Evolutionary conservation across 2,113 vertebrate genomes (phyloP).

Genomic region (Peromyscus leucopus): DNA sequence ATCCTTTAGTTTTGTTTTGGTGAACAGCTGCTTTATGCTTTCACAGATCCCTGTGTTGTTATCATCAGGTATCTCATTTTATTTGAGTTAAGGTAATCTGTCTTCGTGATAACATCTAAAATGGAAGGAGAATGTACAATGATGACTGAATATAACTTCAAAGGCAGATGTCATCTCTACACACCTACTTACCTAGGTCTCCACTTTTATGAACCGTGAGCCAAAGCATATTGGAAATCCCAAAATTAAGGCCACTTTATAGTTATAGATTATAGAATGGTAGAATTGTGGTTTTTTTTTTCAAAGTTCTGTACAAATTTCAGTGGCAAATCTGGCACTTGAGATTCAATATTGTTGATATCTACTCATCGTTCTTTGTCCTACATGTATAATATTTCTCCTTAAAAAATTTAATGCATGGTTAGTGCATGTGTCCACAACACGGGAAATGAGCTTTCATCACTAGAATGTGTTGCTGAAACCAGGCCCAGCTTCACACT

Average conservation of each 20-base stretch:
- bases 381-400: neutral
- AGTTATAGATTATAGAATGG: neutral
- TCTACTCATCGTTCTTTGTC: neutral
- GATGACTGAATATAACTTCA: neutral
- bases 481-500: fast-evolving
- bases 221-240: neutral
- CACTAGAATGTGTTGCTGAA: neutral
- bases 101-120: neutral
- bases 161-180: neutral
- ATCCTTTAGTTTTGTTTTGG: too few relatives aligned
- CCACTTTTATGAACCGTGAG: neutral
- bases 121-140: neutral
- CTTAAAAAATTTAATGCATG: neutral
- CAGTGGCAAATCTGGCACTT: neutral
- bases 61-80: neutral
- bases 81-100: neutral
- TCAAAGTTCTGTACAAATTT: neutral
- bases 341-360: neutral
- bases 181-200: too few relatives aligned
- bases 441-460: neutral
- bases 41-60: neutral
- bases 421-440: neutral
- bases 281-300: neutral
- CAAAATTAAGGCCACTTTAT: neutral
- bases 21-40: neutral